A percentile compares a stretch with the other conserved stretches of the same genome.
Evolutionary conservation across 2,113 vertebrate genomes (phyloP).

Genomic region (Lepus europaeus): DNA sequence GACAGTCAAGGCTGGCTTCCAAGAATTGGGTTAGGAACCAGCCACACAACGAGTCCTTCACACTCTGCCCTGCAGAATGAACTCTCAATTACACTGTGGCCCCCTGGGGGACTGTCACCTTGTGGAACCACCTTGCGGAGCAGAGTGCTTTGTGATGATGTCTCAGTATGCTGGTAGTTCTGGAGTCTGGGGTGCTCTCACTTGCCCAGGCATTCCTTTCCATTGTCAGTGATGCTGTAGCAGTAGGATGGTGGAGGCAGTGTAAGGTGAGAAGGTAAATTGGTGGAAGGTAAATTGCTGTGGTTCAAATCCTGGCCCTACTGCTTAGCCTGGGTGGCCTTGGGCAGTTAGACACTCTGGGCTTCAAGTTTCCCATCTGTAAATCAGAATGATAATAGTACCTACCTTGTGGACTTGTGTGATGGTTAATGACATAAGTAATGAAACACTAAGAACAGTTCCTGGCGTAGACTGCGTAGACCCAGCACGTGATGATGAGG

Average conservation of each 20-base stretch:
- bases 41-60: neutral
- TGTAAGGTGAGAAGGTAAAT: neutral
- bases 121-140: neutral
- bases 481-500: neutral
- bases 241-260: neutral
- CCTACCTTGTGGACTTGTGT: neutral
- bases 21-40: neutral
- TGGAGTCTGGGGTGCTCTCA: neutral
- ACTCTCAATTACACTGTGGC: neutral
- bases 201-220: neutral
- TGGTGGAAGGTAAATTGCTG: neutral
- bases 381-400: neutral
- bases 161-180: neutral
- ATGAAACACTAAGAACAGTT: neutral
- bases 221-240: fast-evolving
- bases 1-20: neutral
- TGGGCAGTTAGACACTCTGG: neutral
- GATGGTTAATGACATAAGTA: neutral
- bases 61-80: neutral
- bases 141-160: neutral
- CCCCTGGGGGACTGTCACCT: neutral
- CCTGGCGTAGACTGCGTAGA: neutral
- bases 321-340: neutral
- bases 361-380: neutral
- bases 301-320: neutral